A percentile compares a stretch with the other conserved stretches of the same genome.
These are phyloP conservation scores for Cephus runcator DNA, from an alignment of 2,888 invertebrate genomes.

Conservation along the genomic window DNA sequence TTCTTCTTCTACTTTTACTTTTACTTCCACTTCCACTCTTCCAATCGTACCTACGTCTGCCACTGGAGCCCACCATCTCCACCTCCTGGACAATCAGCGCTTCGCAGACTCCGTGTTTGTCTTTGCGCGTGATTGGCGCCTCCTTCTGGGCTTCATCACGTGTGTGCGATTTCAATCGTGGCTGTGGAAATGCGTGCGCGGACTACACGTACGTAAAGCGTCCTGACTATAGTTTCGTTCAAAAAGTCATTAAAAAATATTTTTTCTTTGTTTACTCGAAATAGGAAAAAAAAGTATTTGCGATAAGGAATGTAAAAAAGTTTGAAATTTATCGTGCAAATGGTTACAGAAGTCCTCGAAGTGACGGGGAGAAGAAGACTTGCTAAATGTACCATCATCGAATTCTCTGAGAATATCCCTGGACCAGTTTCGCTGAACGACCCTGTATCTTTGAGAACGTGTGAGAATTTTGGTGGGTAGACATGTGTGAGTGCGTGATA, in stretches of 20 bases:
- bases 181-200: not conserved
- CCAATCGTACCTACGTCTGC: not conserved
- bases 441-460: conserved; percentile 33
- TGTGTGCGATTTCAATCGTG: not conserved
- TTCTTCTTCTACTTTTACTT: not conserved
- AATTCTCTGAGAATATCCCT: not conserved
- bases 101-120: conserved; percentile 57
- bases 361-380: not conserved
- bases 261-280: no score
- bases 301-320: not conserved
- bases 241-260: not conserved
- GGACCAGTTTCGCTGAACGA: not conserved
- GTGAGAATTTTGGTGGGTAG: conserved; percentile 43
- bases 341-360: not conserved
- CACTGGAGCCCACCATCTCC: not conserved
- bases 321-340: not conserved
- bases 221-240: not conserved
- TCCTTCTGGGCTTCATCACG: conserved; percentile 22
- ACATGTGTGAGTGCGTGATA: conserved; percentile 49
- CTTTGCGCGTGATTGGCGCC: conserved; percentile 64
- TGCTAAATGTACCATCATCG: not conserved
- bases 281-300: not conserved
- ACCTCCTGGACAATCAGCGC: conserved; percentile 59
- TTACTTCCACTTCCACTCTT: conserved; percentile 5
- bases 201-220: not conserved